Evolutionary conservation across 35 echinoderm and acorn worm genomes (phyloP).

Genomic region (Acanthaster planci): DNA sequence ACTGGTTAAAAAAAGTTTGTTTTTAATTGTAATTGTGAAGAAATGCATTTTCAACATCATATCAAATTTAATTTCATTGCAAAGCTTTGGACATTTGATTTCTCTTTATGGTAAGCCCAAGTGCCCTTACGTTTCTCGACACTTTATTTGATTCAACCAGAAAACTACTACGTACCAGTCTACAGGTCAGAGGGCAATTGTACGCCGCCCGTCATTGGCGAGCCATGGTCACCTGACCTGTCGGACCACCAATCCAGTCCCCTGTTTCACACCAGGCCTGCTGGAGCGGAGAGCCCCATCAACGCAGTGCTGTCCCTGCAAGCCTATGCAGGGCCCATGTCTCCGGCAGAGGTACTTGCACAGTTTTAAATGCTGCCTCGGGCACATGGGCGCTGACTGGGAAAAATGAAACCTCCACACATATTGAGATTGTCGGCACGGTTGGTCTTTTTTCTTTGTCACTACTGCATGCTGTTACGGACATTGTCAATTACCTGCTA

Average conservation of each 20-base stretch:
- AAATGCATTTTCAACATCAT: too few relatives aligned
- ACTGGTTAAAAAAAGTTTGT: too few relatives aligned
- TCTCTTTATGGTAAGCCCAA: neutral
- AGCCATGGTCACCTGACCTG: conserved; percentile 82
- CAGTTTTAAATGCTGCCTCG: too few relatives aligned
- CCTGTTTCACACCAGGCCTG: conserved; percentile 19
- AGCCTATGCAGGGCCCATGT: conserved; percentile 90
- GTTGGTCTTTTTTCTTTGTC: too few relatives aligned
- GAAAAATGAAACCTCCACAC: too few relatives aligned
- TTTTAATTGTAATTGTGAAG: too few relatives aligned
- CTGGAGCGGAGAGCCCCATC: conserved; percentile 63
- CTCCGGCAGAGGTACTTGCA: conserved; percentile 67
- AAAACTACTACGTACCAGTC: conserved; percentile 72
- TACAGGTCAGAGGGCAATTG: conserved; percentile 78
- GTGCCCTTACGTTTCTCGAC: neutral
- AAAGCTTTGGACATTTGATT: too few relatives aligned
- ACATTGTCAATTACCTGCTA: too few relatives aligned
- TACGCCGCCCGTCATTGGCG: conserved; percentile 71
- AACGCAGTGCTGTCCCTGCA: conserved; percentile 42
- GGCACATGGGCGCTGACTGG: too few relatives aligned
- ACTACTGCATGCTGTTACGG: too few relatives aligned
- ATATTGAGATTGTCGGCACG: too few relatives aligned
- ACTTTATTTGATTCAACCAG: conserved; percentile 25
- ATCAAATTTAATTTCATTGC: too few relatives aligned
- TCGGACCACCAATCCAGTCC: conserved; percentile 44